Percentiles rank a stretch among this genome's conserved stretches.
These are phyloP conservation scores for Panagrolaimus sp. DNA, from an alignment of 1,140 invertebrate genomes.

Conservation along the genomic window DNA sequence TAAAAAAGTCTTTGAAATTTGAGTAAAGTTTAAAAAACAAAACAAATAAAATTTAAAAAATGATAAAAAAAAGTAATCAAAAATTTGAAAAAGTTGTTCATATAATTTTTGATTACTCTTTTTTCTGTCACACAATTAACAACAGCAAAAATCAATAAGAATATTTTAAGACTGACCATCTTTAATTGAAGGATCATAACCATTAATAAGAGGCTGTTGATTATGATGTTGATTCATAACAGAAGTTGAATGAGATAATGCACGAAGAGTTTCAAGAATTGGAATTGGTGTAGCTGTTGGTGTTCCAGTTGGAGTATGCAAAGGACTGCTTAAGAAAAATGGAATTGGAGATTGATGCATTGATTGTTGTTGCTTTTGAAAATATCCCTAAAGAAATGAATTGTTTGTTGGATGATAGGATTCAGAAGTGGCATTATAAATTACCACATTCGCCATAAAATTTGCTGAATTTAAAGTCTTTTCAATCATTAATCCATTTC, in stretches of 20 bases:
- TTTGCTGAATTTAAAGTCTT: no score
- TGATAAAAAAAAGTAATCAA: no score
- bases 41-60: no score
- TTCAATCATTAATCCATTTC: no score
- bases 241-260: not conserved
- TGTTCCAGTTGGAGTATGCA: not conserved
- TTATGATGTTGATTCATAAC: no score
- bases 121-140: no score
- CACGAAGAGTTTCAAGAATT: not conserved
- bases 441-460: no score
- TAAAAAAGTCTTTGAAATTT: no score
- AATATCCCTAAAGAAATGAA: not conserved
- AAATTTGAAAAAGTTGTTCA: no score
- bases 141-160: no score
- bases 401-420: not conserved
- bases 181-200: slow-evolving; percentile 1
- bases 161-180: slow-evolving; percentile 11
- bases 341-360: not conserved
- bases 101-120: no score
- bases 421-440: not conserved
- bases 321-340: not conserved
- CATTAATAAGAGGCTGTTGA: not conserved
- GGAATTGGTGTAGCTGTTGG: slow-evolving; percentile 5
- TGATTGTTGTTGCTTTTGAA: not conserved
- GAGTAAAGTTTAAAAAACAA: no score